Base-by-base conservation (phyloP, 2,113 vertebrate genomes). In the Python bivittatus region DNA sequence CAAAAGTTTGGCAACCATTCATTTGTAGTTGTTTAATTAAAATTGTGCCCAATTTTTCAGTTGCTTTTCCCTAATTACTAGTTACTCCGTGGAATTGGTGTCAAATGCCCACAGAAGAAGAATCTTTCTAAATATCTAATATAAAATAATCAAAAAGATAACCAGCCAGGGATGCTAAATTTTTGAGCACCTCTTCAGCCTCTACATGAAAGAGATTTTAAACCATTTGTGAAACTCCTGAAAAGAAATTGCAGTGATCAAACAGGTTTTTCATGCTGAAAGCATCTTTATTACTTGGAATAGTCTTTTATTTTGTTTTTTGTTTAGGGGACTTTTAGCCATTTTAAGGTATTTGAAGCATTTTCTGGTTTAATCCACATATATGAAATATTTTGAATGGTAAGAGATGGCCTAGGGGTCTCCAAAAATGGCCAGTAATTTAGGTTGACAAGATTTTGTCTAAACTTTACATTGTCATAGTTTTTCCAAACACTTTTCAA, bases 51-150 rank as follows among this genome's bases (percentile, higher is more conserved):
- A 6, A 93, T 72, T 86, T 83, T 23, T 92, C 54, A 93, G 89
- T 68, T 94, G 93, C 93, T 91, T 93, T 91, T 88, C 91, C 83
- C 10, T 96, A 95, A 95, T 93, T 92, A 88, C 79, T 94, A 96
- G 88, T 94, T 92, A 94, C 27, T 92, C 83, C 53, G 91, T 85
- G 90, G 91, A 95, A 95, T 79, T 93, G 92, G 94, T 96, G 93
- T 96, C 94, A 94, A 57, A 93, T 94, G 60, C 44, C 79, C 95
- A 88, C 93, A 91, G 38, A 89, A 96, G 88, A 96, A 95, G 87
- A 96, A 95, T 90, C 6, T 72, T 93, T 90, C 79, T 84, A 87
- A 92, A 94, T 88, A 93, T 84, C 88, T 58, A 58, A 89, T 84
- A 11, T 91, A 86, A 3, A 57, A 52, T 93, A 91, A 84, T 94